Evolutionary conservation across 2,888 invertebrate species (phyloP).

Genomic region (Sussaba pulchella): DNA sequence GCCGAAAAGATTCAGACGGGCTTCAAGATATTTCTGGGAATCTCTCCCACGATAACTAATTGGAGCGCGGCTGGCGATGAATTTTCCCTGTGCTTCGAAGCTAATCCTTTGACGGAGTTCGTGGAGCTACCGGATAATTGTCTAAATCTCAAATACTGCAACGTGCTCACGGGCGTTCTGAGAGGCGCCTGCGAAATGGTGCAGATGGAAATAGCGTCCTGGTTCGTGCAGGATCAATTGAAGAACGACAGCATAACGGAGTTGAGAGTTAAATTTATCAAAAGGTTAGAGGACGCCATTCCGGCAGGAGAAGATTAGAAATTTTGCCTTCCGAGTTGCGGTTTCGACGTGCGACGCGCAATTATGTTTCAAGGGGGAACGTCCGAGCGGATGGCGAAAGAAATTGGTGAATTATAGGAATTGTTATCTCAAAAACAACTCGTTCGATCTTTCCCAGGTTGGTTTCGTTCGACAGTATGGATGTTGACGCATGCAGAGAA

Average conservation of each 20-base stretch:
- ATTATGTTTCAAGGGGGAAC: no score
- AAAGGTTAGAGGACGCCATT: constrained; percentile 98
- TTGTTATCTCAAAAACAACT: no score
- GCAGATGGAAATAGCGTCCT: constrained; percentile 97
- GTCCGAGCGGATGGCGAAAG: no score
- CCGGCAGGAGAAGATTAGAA: constrained; percentile 98
- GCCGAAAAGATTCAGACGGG: constrained; percentile 96
- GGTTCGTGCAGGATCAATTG: constrained; percentile 97
- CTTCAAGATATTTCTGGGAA: constrained; percentile 89
- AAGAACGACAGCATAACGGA: constrained; percentile 98
- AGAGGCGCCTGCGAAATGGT: constrained; percentile 99
- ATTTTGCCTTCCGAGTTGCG: neutral
- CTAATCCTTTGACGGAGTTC: constrained; percentile 98
- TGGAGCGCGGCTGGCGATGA: constrained; percentile 98
- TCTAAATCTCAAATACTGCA: constrained; percentile 94
- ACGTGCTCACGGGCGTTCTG: constrained; percentile 95
- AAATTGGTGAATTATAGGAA: no score
- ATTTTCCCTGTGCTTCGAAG: constrained; percentile 97
- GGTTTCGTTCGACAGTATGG: no score
- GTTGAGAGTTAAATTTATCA: constrained; percentile 96
- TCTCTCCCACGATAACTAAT: constrained; percentile 96
- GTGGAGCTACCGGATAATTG: constrained; percentile 96
- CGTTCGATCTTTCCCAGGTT: no score
- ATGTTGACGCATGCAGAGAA: no score
- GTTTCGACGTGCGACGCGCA: neutral